Base-by-base conservation (phyloP, 2,888 invertebrate species). In the Calameuta filiformis region DNA sequence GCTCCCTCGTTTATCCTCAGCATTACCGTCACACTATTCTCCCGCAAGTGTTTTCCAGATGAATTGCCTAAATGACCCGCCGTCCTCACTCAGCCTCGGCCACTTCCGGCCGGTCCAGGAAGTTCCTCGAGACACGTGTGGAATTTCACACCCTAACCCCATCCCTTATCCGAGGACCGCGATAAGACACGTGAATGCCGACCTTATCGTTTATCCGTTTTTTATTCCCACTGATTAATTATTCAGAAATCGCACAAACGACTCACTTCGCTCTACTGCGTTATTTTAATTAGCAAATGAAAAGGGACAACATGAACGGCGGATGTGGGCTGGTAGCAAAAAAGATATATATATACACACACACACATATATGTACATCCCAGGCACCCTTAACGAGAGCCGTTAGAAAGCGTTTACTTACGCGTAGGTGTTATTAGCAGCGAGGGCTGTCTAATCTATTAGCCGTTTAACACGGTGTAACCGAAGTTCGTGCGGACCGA, bases 401-500 rank as follows among this genome's bases (percentile, higher is more conserved):
- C 56, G 23, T 9, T 56, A 23, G 56, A 56, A 56, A 23, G 56
- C 56, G 23, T 56, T 56, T 56, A 23, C 23, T 56, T 9, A 56
- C 56, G 56, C 23, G 56, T 23, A 9, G 23, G 23, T 56, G 56
- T 56, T 56, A 56, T 56, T 56, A 56, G 56, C 71, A 34, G 31
- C 71, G 31, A 71, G 71, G 71, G 33, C 71, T 81, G 81, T 79
- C 83, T 80, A 79, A 79, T 77, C 82, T 85, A 82, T 84, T 84
- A 84, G 79, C 80, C 79, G 78, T 76, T 75, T 80, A 73, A 77
- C 81, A 81, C 82, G 85, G 85, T 84, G 84, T 82, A 82, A 84
- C 80, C 84, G 79, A 81, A 83, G 83, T 86, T 84, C 84, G 83
- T 85, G 86, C 80, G 74, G 83, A 78, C 78, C 81, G 78, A 84